A percentile compares a stretch with the other conserved stretches of the same genome.
phyloP scores from a whole-genome alignment of 2,888 invertebrate genomes.

The Strigamia transsilvanica region DNA sequence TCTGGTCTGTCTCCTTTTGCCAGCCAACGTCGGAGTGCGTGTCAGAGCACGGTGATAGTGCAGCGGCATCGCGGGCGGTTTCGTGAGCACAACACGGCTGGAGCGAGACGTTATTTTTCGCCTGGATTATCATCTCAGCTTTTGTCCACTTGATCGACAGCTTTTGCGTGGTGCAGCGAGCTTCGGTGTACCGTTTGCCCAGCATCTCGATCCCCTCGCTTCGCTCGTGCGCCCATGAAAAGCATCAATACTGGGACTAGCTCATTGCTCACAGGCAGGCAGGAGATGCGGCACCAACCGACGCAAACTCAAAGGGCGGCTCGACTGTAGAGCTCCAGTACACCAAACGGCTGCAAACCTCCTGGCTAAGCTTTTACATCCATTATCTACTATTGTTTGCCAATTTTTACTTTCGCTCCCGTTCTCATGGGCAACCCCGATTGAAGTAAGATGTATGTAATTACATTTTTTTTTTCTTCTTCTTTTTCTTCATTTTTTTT shows the following conservation, averaged over 20 bases:
- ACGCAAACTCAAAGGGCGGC: slow-evolving; percentile 26
- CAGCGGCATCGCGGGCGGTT: slow-evolving; percentile 1
- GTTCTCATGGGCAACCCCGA: not conserved
- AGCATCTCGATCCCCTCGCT: not conserved
- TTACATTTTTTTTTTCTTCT: not conserved
- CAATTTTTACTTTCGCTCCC: not conserved
- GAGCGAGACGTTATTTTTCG: not conserved
- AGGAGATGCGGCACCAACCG: slow-evolving; percentile 11
- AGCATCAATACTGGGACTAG: slow-evolving; percentile 31
- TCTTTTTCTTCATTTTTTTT: not conserved
- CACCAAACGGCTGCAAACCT: slow-evolving; percentile 17
- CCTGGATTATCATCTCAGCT: slow-evolving; percentile 16
- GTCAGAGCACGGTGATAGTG: not conserved
- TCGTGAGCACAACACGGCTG: not conserved
- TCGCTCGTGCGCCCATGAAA: slow-evolving; percentile 33
- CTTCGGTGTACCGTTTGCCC: slow-evolving; percentile 4
- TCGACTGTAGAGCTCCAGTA: slow-evolving; percentile 6
- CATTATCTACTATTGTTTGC: slow-evolving; percentile 11
- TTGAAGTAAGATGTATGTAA: slow-evolving; percentile 1
- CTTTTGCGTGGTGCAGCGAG: not conserved
- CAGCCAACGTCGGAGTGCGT: not conserved
- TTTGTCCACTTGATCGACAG: slow-evolving; percentile 25
- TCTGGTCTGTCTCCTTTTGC: not conserved
- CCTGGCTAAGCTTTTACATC: slow-evolving; percentile 19
- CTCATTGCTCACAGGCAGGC: slow-evolving; percentile 17